These are phyloP conservation scores for Microcebus jonahi DNA, from an alignment of 2,113 vertebrate genomes.

Conservation along the genomic window DNA sequence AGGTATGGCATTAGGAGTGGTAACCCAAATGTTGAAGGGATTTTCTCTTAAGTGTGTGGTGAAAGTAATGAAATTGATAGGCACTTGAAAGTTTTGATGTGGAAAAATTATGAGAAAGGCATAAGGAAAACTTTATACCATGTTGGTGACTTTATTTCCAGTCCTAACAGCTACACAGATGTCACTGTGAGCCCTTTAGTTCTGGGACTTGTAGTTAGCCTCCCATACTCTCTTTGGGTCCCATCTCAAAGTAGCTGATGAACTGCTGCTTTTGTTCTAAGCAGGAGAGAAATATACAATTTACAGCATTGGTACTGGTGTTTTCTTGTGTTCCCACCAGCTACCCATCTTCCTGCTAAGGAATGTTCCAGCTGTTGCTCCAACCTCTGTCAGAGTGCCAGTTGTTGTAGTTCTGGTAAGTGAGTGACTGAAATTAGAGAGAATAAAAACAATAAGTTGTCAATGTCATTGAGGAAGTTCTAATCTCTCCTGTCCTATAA, in stretches of 20 bases:
- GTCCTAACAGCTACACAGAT: slow-evolving; percentile 62
- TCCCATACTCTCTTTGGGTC: slow-evolving; percentile 42
- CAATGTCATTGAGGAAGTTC: slow-evolving; percentile 48
- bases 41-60: slow-evolving; percentile 32
- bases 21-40: background rate
- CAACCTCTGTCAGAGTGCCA: slow-evolving; percentile 77
- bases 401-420: slow-evolving; percentile 79
- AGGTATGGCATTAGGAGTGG: background rate
- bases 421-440: slow-evolving; percentile 77
- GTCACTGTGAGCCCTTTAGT: slow-evolving; percentile 47
- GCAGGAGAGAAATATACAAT: slow-evolving; percentile 69
- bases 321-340: slow-evolving; percentile 81
- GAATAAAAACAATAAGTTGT: slow-evolving; percentile 52
- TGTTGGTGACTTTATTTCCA: slow-evolving; percentile 39
- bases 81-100: slow-evolving; percentile 15
- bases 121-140: slow-evolving; percentile 5
- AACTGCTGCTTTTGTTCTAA: slow-evolving; percentile 72
- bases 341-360: slow-evolving; percentile 80
- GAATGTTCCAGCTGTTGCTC: slow-evolving; percentile 77
- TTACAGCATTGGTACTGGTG: slow-evolving; percentile 79
- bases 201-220: slow-evolving; percentile 55
- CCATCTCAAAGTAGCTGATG: slow-evolving; percentile 67
- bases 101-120: slow-evolving; percentile 39
- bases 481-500: slow-evolving; percentile 57
- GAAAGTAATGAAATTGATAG: slow-evolving; percentile 51